Evolutionary conservation across 2,113 vertebrate genomes (phyloP), one percentile per base, ranked within the genome.

Genomic region (Urocitellus parryii): DNA sequence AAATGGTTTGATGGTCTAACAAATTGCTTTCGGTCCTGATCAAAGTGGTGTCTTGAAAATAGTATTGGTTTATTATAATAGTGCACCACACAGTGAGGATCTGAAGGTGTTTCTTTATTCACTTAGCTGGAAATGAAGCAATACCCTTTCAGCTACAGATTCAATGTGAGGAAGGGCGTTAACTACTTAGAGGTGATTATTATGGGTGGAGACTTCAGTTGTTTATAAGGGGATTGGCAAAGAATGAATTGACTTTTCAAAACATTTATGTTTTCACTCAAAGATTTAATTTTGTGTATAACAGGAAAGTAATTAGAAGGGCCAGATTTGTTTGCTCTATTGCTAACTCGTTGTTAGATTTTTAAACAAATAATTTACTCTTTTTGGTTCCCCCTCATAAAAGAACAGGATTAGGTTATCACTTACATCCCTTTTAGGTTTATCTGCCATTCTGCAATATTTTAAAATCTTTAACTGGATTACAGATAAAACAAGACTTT

Each of bases 221-320:
- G n/a, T 97, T 90, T 95, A 93, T 79, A 81, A 83, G 29, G 29
- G 29, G 67, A 56, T 45, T 45, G 42, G 68, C 18, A 16, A 97
- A 87, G 73, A 92, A 96, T 92, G 56, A 95, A 80, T 37, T 81
- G 90, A 78, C 70, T 92, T 97, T 96, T 96, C 81, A 85, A 95
- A 97, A 72, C 81, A 92, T 86, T 90, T 85, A 58, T 83, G 22
- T 84, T 93, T 96, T 96, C 88, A 95, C 90, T 97, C 89, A 97
- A 74, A 95, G 82, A 93, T 90, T 96, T 94, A 58, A 92, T 87
- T 93, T 88, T 95, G 68, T 68, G 29, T 32, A 79, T 85, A 48
- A 78, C 25, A 93, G 16, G 7, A 48, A 96, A 96, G 70, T 18
- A 83, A 53, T 37, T 92, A 67, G 48, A 94, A 94, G 70, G 29